Evolutionary conservation across 1,140 invertebrate genomes (phyloP).

Genomic region (Atopsyche davidsoni): DNA sequence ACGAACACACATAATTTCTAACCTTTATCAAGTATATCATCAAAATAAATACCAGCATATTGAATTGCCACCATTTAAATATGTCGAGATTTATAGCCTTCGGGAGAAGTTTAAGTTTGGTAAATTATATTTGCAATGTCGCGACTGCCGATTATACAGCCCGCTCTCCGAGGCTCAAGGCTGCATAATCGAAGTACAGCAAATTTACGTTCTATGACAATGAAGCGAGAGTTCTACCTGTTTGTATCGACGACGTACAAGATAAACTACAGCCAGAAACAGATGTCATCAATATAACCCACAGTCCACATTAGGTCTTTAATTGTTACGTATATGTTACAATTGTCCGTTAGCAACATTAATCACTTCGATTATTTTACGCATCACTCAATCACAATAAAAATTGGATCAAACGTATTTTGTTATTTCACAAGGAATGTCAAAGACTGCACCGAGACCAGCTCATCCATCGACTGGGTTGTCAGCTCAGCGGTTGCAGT

Average conservation of each 20-base stretch:
- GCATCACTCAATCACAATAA: slow-evolving; percentile 12
- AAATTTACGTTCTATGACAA: slow-evolving; percentile 10
- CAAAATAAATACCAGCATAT: background rate
- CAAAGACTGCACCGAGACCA: slow-evolving; percentile 19
- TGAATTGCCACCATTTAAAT: background rate
- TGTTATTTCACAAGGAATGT: slow-evolving; percentile 24
- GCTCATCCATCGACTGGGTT: slow-evolving; percentile 13
- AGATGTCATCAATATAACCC: slow-evolving; percentile 25
- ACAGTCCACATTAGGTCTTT: slow-evolving; percentile 17
- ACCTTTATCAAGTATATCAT: background rate
- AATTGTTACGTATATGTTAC: slow-evolving; percentile 6
- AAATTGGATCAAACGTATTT: slow-evolving; percentile 7
- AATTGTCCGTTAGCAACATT: slow-evolving; percentile 5
- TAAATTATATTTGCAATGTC: too few species aligned
- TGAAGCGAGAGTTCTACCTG: slow-evolving; percentile 18
- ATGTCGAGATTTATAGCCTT: too few species aligned
- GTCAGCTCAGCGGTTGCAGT: too few species aligned
- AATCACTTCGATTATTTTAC: background rate
- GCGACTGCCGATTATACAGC: too few species aligned
- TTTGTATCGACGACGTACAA: slow-evolving; percentile 24
- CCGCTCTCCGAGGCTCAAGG: too few species aligned
- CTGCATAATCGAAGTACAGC: too few species aligned
- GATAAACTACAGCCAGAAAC: slow-evolving; percentile 15
- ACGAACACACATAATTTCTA: background rate
- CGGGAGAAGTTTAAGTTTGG: too few species aligned